Evolutionary conservation across 2,113 vertebrate genomes (phyloP).

Genomic region (Phyllostomus hastatus): DNA sequence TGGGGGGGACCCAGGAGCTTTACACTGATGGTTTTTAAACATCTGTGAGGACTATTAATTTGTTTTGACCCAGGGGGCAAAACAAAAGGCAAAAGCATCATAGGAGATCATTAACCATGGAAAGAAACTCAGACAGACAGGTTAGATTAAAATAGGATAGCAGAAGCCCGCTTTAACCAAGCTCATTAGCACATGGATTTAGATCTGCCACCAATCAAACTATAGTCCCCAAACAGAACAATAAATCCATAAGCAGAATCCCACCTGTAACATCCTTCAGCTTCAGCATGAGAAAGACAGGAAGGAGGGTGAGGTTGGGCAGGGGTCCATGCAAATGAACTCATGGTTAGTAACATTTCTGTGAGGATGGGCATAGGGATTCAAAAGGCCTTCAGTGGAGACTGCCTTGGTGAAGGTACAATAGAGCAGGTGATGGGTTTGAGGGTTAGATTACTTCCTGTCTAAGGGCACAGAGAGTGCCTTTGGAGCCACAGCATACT

Average conservation of each 20-base stretch:
- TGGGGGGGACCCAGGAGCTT: not conserved
- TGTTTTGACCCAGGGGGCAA: constrained; percentile 69
- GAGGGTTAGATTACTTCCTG: not conserved
- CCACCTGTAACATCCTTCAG: not conserved
- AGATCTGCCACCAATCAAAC: constrained; percentile 36
- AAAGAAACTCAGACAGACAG: constrained; percentile 54
- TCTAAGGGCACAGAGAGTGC: not conserved
- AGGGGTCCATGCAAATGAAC: not conserved
- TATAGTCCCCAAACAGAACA: not conserved
- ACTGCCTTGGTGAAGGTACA: not conserved
- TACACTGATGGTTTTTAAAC: constrained; percentile 56
- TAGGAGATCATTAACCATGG: constrained; percentile 65
- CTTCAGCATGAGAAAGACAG: constrained; percentile 2
- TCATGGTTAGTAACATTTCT: not conserved
- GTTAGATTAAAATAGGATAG: constrained; percentile 64
- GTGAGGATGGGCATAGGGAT: not conserved
- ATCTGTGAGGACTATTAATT: constrained; percentile 63
- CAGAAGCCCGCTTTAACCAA: constrained; percentile 44
- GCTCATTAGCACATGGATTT: constrained; percentile 62
- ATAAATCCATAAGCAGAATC: not conserved
- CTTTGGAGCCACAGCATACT: not conserved
- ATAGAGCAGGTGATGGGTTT: not conserved
- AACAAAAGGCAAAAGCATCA: constrained; percentile 71
- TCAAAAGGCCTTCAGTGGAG: not conserved
- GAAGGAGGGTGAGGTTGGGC: not conserved